Evolutionary conservation across 2,797 vertebrate species (phyloP).

Genomic region (Rhinoraja longicauda): DNA sequence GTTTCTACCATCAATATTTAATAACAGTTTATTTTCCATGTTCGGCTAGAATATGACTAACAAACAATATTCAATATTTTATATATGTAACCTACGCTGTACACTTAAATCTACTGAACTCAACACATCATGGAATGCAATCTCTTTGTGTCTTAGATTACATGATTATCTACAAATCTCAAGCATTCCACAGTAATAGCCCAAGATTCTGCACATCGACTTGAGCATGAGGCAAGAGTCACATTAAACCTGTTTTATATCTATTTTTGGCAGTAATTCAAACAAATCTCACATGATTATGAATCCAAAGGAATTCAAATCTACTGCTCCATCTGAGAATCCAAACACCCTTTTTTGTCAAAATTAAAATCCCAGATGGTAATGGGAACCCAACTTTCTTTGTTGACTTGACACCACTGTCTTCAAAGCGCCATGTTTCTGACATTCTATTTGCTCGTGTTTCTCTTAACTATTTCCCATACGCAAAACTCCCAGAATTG

Average conservation of each 20-base stretch:
- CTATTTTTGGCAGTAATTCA: background rate
- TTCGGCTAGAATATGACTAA: background rate
- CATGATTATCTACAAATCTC: background rate
- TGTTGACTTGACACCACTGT: background rate
- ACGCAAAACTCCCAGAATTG: background rate
- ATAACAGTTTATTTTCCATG: background rate
- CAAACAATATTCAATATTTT: background rate
- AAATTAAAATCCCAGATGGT: background rate
- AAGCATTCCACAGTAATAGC: background rate
- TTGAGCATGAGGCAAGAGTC: background rate
- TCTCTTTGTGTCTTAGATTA: background rate
- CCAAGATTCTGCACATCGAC: background rate
- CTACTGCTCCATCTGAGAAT: background rate
- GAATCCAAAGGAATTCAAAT: conserved; percentile 27
- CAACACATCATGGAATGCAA: background rate
- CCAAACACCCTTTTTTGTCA: background rate
- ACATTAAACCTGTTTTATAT: background rate
- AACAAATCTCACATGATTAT: background rate
- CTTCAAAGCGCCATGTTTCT: background rate
- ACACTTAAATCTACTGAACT: background rate
- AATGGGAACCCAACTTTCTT: background rate
- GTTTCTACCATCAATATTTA: background rate
- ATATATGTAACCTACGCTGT: background rate
- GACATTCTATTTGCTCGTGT: background rate
- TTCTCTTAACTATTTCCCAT: background rate